Conservation (phyloP, 2,888 invertebrate genomes). For the Lypha dubia region DNA sequence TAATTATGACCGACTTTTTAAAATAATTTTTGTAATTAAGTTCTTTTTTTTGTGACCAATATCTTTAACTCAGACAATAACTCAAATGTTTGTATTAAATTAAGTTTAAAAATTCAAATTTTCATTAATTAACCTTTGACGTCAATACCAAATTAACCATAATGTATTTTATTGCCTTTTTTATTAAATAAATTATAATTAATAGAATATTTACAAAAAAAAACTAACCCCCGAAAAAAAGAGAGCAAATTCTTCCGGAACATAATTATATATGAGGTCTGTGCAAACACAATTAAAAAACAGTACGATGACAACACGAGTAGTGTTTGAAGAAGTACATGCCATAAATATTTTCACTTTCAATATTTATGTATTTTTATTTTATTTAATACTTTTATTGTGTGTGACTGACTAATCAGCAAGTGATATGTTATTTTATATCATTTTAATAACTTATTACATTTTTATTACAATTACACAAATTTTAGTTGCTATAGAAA, state of each 20-base stretch:
- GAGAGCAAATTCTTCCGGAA: conserved; percentile 7
- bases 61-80: too few species aligned
- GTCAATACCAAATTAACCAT: not conserved
- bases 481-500: conserved; percentile 44
- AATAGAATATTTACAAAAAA: not conserved
- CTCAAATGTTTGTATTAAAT: too few species aligned
- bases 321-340: conserved; percentile 5
- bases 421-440: conserved; percentile 18
- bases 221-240: not conserved
- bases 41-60: too few species aligned
- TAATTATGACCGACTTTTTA: too few species aligned
- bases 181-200: conserved; percentile 4
- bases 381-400: not conserved
- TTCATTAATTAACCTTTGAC: not conserved
- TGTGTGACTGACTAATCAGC: conserved; percentile 54
- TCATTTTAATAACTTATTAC: not conserved
- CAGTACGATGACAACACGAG: not conserved
- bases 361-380: not conserved
- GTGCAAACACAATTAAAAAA: not conserved
- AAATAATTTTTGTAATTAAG: too few species aligned
- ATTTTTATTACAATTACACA: not conserved
- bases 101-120: not conserved
- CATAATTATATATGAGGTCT: not conserved
- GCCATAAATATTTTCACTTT: not conserved
- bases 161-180: not conserved